Percentiles rank a stretch among this genome's conserved stretches.
phyloP scores from a whole-genome alignment of 2,113 vertebrate species.

The Noctilio leporinus region DNA sequence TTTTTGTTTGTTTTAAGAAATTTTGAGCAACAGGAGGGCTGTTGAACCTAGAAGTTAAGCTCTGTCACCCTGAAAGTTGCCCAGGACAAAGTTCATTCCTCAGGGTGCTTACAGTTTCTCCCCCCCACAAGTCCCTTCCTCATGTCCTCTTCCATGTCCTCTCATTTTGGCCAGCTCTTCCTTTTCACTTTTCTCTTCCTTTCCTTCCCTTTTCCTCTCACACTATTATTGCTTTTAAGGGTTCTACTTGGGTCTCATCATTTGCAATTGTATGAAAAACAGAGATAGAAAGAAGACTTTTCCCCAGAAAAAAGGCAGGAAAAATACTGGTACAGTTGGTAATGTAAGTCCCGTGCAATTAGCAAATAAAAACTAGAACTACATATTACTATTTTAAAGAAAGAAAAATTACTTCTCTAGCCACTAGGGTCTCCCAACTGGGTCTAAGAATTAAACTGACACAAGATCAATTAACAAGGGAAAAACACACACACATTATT shows the following conservation, averaged over 20 bases:
- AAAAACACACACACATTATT: neutral
- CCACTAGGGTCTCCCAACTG: neutral
- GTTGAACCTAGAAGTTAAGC: neutral
- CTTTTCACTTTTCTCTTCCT: neutral
- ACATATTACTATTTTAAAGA: neutral
- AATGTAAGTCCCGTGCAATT: neutral
- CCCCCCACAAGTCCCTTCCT: neutral
- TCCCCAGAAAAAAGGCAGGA: neutral
- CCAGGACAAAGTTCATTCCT: neutral
- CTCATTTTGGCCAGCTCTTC: neutral
- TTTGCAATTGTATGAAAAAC: neutral
- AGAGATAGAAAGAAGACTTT: neutral
- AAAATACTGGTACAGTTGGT: too few relatives aligned
- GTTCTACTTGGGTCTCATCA: neutral
- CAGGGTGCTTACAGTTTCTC: neutral
- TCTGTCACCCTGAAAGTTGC: neutral
- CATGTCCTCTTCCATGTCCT: neutral
- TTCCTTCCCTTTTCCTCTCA: neutral
- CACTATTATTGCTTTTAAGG: neutral
- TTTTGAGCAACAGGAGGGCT: neutral
- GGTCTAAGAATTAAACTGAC: neutral
- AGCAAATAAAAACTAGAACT: neutral
- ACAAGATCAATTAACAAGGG: neutral
- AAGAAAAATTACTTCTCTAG: neutral
- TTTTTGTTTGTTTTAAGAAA: neutral